Evolutionary conservation across 2,113 vertebrate species (phyloP), one percentile per base, ranked within the genome.

Genomic region (Amblyopsis rosae): DNA sequence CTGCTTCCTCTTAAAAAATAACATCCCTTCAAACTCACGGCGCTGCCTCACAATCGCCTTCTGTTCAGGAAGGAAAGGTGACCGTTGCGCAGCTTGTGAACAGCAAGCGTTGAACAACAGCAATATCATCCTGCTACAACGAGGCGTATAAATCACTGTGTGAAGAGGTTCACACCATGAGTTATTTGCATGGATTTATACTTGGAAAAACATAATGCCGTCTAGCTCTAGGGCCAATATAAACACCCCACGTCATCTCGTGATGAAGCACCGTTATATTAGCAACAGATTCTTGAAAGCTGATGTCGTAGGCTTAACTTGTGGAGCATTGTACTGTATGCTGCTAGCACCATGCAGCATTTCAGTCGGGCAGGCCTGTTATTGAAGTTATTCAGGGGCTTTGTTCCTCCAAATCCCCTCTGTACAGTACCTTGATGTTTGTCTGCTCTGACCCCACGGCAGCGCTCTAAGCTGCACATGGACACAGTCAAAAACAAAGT

Each of bases 31-130:
- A 75, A 68, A 71, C 73, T 62, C 53, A 62, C 41, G 58, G 75
- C 60, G 76, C 55, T 68, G 69, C 65, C 76, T 81, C 70, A 75
- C 78, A 74, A 75, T 78, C 69, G 69, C 80, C 85, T 86, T 81
- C 68, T 79, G 69, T 73, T 65, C 74, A 75, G 73, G 71, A 84
- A 67, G 70, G 74, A 65, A 74, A 77, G 61, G n/a, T 67, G 69
- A 70, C 75, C 64, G 35, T 35, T 50, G 19, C 17, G 48, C 35
- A 6, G 35, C 35, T 8, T 41, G 35, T 41, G 35, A 7, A 41
- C 35, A 41, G 35, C 35, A 5, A 41, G 35, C 35, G 35, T 41
- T 41, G 35, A 41, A 41, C 61, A 46, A 41, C 61, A 46, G 16
- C 32, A 62, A 12, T n/a, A 62, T 55, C 33, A 61, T 70, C 62